Conservation (phyloP, 2,888 invertebrate genomes). For the Schizotus pectinicornis region DNA sequence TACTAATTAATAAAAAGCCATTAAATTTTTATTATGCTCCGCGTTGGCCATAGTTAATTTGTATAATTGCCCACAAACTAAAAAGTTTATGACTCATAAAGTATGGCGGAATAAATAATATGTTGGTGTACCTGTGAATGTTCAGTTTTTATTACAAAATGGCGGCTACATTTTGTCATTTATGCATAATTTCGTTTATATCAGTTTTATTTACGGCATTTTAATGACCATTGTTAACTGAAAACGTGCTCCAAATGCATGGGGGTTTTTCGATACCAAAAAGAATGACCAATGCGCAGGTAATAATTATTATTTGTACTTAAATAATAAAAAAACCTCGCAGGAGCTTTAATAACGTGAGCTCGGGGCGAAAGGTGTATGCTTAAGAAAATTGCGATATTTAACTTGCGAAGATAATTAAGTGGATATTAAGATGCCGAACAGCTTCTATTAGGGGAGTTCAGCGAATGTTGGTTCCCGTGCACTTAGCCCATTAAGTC, state of each 20-base stretch:
- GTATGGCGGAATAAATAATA: conserved; percentile 54
- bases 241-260: conserved; percentile 41
- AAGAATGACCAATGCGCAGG: neutral
- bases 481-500: too few species aligned
- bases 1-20: conserved; percentile 51
- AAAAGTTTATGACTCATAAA: conserved; percentile 55
- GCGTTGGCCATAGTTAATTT: conserved; percentile 52
- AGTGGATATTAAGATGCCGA: too few species aligned
- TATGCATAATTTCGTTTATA: conserved; percentile 46
- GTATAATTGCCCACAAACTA: conserved; percentile 55
- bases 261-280: conserved; percentile 29
- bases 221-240: conserved; percentile 44
- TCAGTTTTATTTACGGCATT: conserved; percentile 42
- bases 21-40: conserved; percentile 44
- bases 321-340: too few species aligned
- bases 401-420: too few species aligned
- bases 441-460: too few species aligned
- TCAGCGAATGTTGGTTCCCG: too few species aligned
- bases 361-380: too few species aligned
- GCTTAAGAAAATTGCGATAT: too few species aligned
- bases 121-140: conserved; percentile 48
- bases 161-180: conserved; percentile 49
- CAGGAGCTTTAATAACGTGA: too few species aligned
- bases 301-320: too few species aligned
- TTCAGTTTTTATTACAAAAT: conserved; percentile 49